Evolutionary conservation across 2,888 invertebrate genomes (phyloP), one percentile per base, ranked within the genome.

Genomic region (Eupithecia exiguata): DNA sequence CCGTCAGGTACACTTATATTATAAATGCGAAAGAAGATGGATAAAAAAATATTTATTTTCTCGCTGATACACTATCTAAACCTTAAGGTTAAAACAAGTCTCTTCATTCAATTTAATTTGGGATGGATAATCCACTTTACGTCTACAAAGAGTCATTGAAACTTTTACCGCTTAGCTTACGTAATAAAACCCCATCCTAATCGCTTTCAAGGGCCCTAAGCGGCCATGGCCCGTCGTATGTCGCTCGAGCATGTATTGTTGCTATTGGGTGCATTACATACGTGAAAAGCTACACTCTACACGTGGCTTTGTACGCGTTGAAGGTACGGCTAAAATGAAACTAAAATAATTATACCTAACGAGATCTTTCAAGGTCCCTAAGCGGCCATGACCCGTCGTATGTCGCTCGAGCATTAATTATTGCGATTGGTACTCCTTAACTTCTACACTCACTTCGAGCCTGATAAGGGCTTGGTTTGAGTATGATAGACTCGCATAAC

Each of bases 141-240:
- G 82, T 86, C 81, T 84, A 79, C 81, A 81, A n/a, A 80, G 81
- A 73, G 78, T 82, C 82, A 82, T 81, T 80, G 81, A 80, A 84
- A 86, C 85, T 87, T 86, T 86, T 84, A 82, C 88, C 90, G 88
- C 87, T 85, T 84, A 86, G 87, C 88, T 88, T 80, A 78, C 87
- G 85, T 84, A 92, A 90, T 89, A 88, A 87, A 89, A 86, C 85
- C 89, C 79, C 83, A 79, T 81, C 88, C 88, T 87, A 89, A 92
- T 90, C 88, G 87, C 88, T 90, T 92, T 93, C 94, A 93, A 94
- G 93, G 94, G 93, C 93, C 88, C 91, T 89, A 92, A 92, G 93
- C 93, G 93, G 92, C 94, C 94, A 90, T 94, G 94, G 94, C 94
- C 93, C 91, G 89, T 75, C 89, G 85, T 81, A 86, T 85, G 88